phyloP scores from a whole-genome alignment of 2,888 invertebrate species.

The Dione vanillae region DNA sequence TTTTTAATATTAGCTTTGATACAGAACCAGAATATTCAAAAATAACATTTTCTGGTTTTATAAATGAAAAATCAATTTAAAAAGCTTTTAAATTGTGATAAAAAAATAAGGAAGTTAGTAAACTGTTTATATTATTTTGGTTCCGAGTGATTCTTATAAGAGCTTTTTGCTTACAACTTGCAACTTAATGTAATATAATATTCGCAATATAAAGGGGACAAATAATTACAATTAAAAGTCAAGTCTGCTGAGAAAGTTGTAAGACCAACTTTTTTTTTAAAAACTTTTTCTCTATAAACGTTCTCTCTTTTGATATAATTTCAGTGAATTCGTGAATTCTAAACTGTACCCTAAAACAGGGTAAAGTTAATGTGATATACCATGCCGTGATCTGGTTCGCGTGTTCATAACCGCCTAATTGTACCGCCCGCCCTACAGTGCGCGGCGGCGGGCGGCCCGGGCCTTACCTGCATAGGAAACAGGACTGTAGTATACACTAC shows the following conservation, averaged over 20 bases:
- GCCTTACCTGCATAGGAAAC: constrained; percentile 44
- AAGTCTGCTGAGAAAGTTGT: not conserved
- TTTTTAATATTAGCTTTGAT: too few relatives aligned
- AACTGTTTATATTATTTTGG: too few relatives aligned
- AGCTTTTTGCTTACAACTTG: too few relatives aligned
- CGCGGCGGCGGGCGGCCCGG: constrained; percentile 48
- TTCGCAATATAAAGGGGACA: too few relatives aligned
- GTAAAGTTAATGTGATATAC: constrained; percentile 43
- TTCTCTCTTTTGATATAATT: not conserved
- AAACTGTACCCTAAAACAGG: constrained; percentile 39
- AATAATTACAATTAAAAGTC: not conserved
- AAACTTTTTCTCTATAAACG: not conserved
- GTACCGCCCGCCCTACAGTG: constrained; percentile 47
- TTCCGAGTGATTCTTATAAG: too few relatives aligned
- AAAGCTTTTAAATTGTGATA: too few relatives aligned
- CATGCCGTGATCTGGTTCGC: constrained; percentile 51
- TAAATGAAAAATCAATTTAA: too few relatives aligned
- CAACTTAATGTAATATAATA: too few relatives aligned
- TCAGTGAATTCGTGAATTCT: not conserved
- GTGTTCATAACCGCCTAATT: constrained; percentile 54
- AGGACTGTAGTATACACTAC: constrained; percentile 8
- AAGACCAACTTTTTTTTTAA: not conserved
- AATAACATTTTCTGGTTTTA: too few relatives aligned
- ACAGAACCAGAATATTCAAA: too few relatives aligned
- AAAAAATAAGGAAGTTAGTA: too few relatives aligned